These are phyloP conservation scores for Albula goreensis DNA, from an alignment of 2,113 vertebrate species.

Conservation along the genomic window DNA sequence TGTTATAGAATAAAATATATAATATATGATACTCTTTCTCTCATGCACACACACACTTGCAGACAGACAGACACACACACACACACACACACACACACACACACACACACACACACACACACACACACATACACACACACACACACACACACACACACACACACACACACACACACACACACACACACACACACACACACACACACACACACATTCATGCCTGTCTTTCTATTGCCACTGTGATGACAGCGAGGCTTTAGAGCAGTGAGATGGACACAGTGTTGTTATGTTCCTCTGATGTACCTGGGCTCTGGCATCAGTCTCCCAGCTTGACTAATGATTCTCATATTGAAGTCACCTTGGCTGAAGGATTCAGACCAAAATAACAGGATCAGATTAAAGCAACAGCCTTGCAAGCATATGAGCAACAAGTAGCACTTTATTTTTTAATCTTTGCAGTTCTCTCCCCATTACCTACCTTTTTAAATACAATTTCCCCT, in stretches of 20 bases:
- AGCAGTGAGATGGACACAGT: no score
- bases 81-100: neutral
- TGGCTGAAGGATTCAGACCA: neutral
- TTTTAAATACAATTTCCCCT: no score
- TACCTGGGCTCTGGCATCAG: neutral
- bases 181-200: neutral
- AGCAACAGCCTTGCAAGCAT: neutral
- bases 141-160: neutral
- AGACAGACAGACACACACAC: no score
- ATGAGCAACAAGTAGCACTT: neutral
- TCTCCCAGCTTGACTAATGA: neutral
- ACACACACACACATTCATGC: neutral
- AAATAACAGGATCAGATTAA: slow-evolving; percentile 4
- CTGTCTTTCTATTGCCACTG: no score
- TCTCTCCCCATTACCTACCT: no score
- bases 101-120: neutral
- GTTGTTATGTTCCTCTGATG: neutral
- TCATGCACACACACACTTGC: neutral
- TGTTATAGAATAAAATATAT: no score
- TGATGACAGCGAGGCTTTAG: no score
- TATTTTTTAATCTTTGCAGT: no score
- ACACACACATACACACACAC: neutral
- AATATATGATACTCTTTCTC: no score
- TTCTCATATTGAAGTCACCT: neutral
- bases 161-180: neutral